Evolutionary conservation across 2,888 invertebrate species (phyloP).

Genomic region (Drosophila mercatorum): DNA sequence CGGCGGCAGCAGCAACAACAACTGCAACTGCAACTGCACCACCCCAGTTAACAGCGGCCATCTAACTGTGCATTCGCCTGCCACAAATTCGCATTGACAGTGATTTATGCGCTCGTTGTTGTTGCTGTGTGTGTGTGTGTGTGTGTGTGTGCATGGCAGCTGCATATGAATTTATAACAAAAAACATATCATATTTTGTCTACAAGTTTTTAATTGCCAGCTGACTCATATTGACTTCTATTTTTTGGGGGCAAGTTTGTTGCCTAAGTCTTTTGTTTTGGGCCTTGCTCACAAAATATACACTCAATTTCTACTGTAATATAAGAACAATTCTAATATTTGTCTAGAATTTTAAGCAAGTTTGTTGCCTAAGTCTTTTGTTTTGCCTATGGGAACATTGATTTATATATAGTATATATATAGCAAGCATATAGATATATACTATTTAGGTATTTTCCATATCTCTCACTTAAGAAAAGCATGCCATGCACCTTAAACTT

Average conservation of each 20-base stretch:
- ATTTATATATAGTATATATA: too few relatives aligned
- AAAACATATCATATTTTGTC: constrained; percentile 68
- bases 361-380: too few relatives aligned
- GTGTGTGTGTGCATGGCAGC: constrained; percentile 53
- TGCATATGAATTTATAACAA: constrained; percentile 54
- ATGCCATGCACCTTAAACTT: too few relatives aligned
- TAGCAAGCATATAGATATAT: too few relatives aligned
- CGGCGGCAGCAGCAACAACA: not conserved
- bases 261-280: constrained; percentile 39
- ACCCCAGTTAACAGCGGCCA: constrained; percentile 14
- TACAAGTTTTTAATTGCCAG: constrained; percentile 52
- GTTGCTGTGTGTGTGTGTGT: constrained; percentile 7
- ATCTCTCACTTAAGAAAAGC: too few relatives aligned
- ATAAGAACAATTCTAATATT: too few relatives aligned
- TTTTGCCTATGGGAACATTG: too few relatives aligned
- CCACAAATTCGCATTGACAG: constrained; percentile 74
- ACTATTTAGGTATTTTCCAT: too few relatives aligned
- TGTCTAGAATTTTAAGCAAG: too few relatives aligned
- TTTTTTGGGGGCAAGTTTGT: constrained; percentile 27
- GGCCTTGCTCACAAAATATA: not conserved
- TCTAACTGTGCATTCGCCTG: constrained; percentile 67
- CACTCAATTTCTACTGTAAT: too few relatives aligned
- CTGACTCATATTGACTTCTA: constrained; percentile 40
- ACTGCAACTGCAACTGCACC: constrained; percentile 7
- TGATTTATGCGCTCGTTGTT: constrained; percentile 71